phyloP scores from a whole-genome alignment of 2,888 invertebrate species.

The Osmoderma eremita region DNA sequence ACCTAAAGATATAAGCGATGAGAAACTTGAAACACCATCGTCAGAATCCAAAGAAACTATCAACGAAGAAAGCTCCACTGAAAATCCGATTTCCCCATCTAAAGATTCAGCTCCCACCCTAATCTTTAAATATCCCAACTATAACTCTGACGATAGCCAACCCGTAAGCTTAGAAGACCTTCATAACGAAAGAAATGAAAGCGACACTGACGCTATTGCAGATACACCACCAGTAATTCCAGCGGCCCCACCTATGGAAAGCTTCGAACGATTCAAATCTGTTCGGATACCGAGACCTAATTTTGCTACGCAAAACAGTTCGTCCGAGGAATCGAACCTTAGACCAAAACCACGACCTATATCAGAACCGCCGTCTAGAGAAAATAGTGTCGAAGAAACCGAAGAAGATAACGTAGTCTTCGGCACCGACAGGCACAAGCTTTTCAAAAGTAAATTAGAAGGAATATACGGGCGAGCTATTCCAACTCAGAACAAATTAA shows the following conservation, averaged over 20 bases:
- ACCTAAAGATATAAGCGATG: too few relatives aligned
- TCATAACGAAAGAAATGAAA: slow-evolving; percentile 33
- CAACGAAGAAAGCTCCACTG: not conserved
- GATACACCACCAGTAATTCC: slow-evolving; percentile 35
- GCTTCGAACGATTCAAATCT: slow-evolving; percentile 44
- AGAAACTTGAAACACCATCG: not conserved
- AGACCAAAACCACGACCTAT: not conserved
- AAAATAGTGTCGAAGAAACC: slow-evolving; percentile 30
- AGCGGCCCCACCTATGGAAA: slow-evolving; percentile 48
- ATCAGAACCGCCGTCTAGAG: not conserved
- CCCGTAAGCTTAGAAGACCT: slow-evolving; percentile 27
- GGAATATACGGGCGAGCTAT: slow-evolving; percentile 39
- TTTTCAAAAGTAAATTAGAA: slow-evolving; percentile 45
- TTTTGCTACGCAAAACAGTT: not conserved
- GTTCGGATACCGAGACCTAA: slow-evolving; percentile 15
- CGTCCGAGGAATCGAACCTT: not conserved
- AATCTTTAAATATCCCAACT: not conserved
- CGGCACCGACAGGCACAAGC: slow-evolving; percentile 46
- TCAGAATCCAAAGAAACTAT: not conserved
- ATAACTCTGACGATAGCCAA: slow-evolving; percentile 22
- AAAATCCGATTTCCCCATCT: not conserved
- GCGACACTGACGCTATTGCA: slow-evolving; percentile 32
- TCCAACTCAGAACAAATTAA: slow-evolving; percentile 39
- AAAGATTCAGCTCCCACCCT: not conserved
- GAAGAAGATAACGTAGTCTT: slow-evolving; percentile 45